Evolutionary conservation across 2,113 vertebrate species (phyloP), one percentile per base, ranked within the genome.

Genomic region (Cephalopholis sonnerati): DNA sequence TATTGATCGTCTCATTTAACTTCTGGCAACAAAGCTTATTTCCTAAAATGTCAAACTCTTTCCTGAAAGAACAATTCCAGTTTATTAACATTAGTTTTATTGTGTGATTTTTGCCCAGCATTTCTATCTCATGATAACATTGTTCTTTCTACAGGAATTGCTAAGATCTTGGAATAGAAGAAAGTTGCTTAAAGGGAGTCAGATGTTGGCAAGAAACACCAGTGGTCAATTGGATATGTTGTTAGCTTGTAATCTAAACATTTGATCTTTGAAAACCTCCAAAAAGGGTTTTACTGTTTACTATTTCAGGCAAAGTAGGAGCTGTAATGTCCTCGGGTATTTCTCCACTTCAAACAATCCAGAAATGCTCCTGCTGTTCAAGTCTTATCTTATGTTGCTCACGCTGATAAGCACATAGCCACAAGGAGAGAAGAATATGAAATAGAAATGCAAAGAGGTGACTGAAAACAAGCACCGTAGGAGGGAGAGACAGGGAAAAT

Each of bases 391-490:
- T 29, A 2, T 12, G 22, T 41, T 4, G 12, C 46, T 69, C 76
- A 27, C 50, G 13, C n/a, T 55, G 51, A 74, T 67, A 25, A 58
- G 27, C 20, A 9, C 15, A 20, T 46, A 24, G 65, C 36, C 29
- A 69, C 29, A 13, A 61, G 63, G 62, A 74, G n/a, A 57, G 22
- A 51, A 20, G 57, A 74, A 57, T 10, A 25, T 15, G 2, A 64
- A 84, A 41, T n/a, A 41, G 20, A 65, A 75, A 59, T 48, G 78
- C 71, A 50, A 78, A 57, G 64, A 65, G 25, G 61, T 39, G n/a
- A 75, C 41, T 57, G 46, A 62, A 58, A 67, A 76, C 53, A 51
- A 72, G 48, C 58, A 1, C 15, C 1, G 29, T 27, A 10, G 48
- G 72, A 58, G 62, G 58, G 32, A 53, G 41, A 76, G 32, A 11